Percentiles rank a stretch among this genome's conserved stretches.
phyloP scores from a whole-genome alignment of 2,888 invertebrate species.

The Ornithoptera alexandrae region DNA sequence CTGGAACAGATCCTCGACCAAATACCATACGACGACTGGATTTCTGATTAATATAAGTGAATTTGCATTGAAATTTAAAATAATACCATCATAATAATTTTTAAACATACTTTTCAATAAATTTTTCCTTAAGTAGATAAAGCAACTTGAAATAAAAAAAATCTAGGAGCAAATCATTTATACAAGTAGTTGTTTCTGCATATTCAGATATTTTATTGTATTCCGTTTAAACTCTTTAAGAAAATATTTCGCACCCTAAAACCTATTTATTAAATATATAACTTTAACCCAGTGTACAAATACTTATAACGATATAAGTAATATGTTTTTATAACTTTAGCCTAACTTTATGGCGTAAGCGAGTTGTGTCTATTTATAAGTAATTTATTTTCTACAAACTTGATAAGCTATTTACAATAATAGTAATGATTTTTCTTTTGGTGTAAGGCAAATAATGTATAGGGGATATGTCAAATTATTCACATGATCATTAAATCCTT shows the following conservation, averaged over 20 bases:
- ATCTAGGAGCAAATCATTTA: too few species aligned
- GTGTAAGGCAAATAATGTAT: conserved; percentile 7
- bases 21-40: conserved; percentile 89
- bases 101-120: too few species aligned
- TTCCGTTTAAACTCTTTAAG: too few species aligned
- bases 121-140: too few species aligned
- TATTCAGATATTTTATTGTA: too few species aligned
- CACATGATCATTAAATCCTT: conserved; percentile 14
- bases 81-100: too few species aligned
- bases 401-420: conserved; percentile 5
- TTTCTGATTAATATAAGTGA: conserved; percentile 64
- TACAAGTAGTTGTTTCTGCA: too few species aligned
- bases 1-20: conserved; percentile 86
- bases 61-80: background rate
- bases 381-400: conserved; percentile 22
- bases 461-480: conserved; percentile 6
- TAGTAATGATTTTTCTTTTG: background rate
- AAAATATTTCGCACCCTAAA: too few species aligned
- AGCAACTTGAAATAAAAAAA: too few species aligned
- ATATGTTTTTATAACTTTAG: background rate
- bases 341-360: background rate
- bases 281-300: conserved; percentile 8
- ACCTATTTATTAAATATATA: too few species aligned
- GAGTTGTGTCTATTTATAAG: conserved; percentile 12
- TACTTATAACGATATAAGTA: background rate